Evolutionary conservation across 1,140 invertebrate species (phyloP), one percentile per base, ranked within the genome.

Genomic region (Zaprionus lachaisei): DNA sequence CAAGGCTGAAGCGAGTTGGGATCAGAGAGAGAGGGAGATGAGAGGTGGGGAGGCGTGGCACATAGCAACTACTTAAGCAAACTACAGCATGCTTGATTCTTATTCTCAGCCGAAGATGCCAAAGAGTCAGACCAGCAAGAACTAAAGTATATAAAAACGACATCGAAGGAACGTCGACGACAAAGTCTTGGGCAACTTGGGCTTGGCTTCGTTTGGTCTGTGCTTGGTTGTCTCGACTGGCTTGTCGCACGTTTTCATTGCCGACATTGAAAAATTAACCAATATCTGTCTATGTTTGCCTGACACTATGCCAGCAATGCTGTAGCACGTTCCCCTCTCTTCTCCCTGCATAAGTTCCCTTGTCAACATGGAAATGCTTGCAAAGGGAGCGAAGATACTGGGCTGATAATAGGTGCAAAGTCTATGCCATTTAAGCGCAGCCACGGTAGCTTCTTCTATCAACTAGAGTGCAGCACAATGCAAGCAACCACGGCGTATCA

Each of bases 251-350:
- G 82, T 85, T 81, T 85, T 79, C 83, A 72, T 78, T 80, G 79
- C 70, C 82, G 83, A 86, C 83, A 86, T 86, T 86, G 83, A 86
- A 86, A 86, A 86, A 86, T 86, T 86, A 86, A 86, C 83, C 83
- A 77, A 86, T 86, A 86, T 86, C 83, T 86, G 77, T 86, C 83
- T 79, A 80, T 77, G 82, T 62, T 73, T 72, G 77, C 63, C 72
- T 81, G 82, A 81, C 81, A 79, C 75, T 54, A 60, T 77, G 61
- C 44, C 56, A 54, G 24, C 72, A 47, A 51, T 65, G 51, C 62
- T 60, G 38, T 54, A 76, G 55, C 67, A 58, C 58, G 58, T 63
- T 34, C 54, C 44, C 22, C 34, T 28, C 24, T 0, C 14, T 34
- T 12, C 58, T 24, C 58, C 26, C 17, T 51, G 44, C 56, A 58